Conservation (phyloP, 2,113 vertebrate species). For the Gnathonemus echidnorhynchus region DNA sequence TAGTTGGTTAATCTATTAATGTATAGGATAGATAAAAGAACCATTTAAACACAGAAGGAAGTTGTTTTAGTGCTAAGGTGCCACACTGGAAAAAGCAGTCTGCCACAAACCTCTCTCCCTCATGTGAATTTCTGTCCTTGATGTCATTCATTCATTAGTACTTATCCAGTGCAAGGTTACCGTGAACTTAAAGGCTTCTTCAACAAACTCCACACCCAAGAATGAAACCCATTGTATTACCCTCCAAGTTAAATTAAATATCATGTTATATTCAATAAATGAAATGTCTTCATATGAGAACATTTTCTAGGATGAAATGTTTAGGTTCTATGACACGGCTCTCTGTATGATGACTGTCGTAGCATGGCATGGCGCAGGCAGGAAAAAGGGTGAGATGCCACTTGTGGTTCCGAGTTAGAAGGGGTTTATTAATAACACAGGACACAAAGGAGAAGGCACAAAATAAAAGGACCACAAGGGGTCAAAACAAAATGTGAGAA, state of each 20-base stretch:
- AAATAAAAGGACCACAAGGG: too few species aligned
- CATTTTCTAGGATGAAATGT: neutral
- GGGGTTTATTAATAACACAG: too few species aligned
- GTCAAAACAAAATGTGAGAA: too few species aligned
- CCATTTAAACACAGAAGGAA: neutral
- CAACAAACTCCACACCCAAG: neutral
- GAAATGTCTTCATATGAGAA: neutral
- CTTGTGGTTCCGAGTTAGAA: too few species aligned
- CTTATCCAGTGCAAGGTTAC: neutral
- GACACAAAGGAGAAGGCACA: too few species aligned
- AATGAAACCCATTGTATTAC: neutral
- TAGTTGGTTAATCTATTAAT: neutral
- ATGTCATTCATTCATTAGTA: neutral
- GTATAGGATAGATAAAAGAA: neutral
- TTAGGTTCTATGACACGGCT: neutral
- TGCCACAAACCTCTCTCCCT: neutral
- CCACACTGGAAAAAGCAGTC: neutral
- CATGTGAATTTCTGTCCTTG: neutral
- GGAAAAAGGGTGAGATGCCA: too few species aligned
- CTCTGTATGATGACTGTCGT: neutral
- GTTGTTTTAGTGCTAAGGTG: neutral
- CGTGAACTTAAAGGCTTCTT: neutral
- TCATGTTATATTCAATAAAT: neutral
- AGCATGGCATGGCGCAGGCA: too few species aligned
- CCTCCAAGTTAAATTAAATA: neutral